Base-by-base conservation (phyloP, 2,113 vertebrate species). In the Casuarius casuarius region DNA sequence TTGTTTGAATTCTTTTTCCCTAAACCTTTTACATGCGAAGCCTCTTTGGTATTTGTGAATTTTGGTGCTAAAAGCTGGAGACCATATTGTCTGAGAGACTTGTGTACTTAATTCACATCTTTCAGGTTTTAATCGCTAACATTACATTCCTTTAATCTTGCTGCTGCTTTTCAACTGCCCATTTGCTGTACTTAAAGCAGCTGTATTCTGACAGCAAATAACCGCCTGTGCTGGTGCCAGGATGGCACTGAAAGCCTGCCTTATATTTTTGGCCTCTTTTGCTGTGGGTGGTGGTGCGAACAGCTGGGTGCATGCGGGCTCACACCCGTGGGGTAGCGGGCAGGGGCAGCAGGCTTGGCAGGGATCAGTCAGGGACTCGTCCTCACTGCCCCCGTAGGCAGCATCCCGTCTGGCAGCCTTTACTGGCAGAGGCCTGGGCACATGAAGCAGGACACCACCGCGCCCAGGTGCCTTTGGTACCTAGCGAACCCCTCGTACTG, bases 391-490 rank as follows among this genome's bases (percentile, higher is more conserved):
- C 7, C 29, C 10, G 79, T 3, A 5, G 22, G 28, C 40, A 58
- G 78, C 40, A 9, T n/a, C 17, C 4, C 5, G 2, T 15, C 2
- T 1, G 31, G 58, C 58, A 52, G 42, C 33, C 40, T 35, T 18
- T 68, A 17, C 18, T 1, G 48, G 22, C 23, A n/a, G 29, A 21
- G 51, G 17, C 16, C 54, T 6, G 10, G 20, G 19, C 25, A 26
- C 1, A 0, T 58, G 58, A 18, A 4, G 0, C 2, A 2, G 2
- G 52, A 9, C 42, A 51, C 19, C 19, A 6, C 31, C 16, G 40
- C 16, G 20, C 25, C 2, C 5, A 3, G 38, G 21, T 5, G 12
- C 16, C 2, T 10, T 54, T 14, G 1, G 3, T 54, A 40, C 21
- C 31, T 18, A 2, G 5, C 8, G 52, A 22, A 33, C 8, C 58